Percentiles rank a stretch among this genome's conserved stretches.
phyloP scores from a whole-genome alignment of 2,888 invertebrate species.

The Ligdia adustata region DNA sequence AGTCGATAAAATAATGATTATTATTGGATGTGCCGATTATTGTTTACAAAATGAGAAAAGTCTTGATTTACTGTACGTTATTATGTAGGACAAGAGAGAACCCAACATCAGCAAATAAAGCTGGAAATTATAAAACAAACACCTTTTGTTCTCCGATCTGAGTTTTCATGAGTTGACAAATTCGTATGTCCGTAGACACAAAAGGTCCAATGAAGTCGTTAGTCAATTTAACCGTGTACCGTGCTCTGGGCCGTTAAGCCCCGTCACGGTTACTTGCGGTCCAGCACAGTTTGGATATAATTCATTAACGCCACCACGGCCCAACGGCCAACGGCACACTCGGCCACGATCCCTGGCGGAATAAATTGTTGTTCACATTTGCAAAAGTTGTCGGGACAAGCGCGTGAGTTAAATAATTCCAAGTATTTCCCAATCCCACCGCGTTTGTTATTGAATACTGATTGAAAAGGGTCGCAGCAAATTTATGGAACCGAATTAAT shows the following conservation, averaged over 20 bases:
- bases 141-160: no score
- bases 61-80: no score
- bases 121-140: no score
- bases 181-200: background rate
- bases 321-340: conserved; percentile 32
- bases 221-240: conserved; percentile 32
- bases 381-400: conserved; percentile 27
- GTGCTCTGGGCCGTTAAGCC: conserved; percentile 23
- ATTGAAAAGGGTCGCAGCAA: conserved; percentile 9
- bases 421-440: conserved; percentile 6
- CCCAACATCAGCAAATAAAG: no score
- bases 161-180: conserved; percentile 1
- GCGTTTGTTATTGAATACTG: conserved; percentile 15
- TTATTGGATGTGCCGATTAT: no score
- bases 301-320: conserved; percentile 39
- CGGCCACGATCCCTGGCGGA: conserved; percentile 40
- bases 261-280: conserved; percentile 49
- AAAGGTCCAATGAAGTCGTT: conserved; percentile 33
- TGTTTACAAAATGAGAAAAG: no score
- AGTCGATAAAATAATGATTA: no score
- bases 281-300: conserved; percentile 42
- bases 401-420: conserved; percentile 21
- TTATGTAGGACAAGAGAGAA: no score
- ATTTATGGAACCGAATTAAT: conserved; percentile 12
- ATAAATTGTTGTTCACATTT: conserved; percentile 37